Evolutionary conservation across 1,140 invertebrate species (phyloP), one percentile per base, ranked within the genome.

Genomic region (Globodera ellingtonae): DNA sequence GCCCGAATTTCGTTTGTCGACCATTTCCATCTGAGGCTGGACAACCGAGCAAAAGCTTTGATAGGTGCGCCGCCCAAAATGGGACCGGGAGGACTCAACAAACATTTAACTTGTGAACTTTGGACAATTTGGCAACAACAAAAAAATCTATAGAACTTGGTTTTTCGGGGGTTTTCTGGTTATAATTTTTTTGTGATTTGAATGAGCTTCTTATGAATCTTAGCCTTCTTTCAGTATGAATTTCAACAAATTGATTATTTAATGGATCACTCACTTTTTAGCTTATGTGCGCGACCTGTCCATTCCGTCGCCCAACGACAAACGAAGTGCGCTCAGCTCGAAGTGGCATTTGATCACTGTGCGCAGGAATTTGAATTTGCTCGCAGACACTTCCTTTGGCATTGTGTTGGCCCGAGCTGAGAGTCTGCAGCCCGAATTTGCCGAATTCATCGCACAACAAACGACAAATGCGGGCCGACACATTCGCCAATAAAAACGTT

Each of bases 11-110:
- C 81, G 15, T 83, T 78, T 44, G 72, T 83, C 46, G 75, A 83
- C 24, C 82, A 83, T 69, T 72, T 83, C 10, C 75, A 74, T 8
- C 50, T 79, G 24, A 75, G 48, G 2, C 59, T 83, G 47, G 82
- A 83, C 7, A 84, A 83, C 72, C 62, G 75, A 10, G 79, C 82
- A 7, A 83, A 83, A 56, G 83, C 82, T 24, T 21, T 83, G 21
- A 83, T 83, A 24, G 10, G 72, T 62, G 56, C 18, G 56, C 6
- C 35, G 0, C 1, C 35, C 35, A 1, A 35, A 35, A 0, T 0
- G 35, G 35, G 35, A 35, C 35, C 3, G 35, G 35, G 35, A 35
- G 35, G 35, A 35, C 35, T 35, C 35, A 35, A 35, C 35, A 35
- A 0, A 35, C 35, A 35, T 35, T 35, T 35, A 35, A 35, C 35